These are phyloP conservation scores for Petrocephalus zakoni DNA, from an alignment of 2,113 vertebrate genomes.

Conservation along the genomic window DNA sequence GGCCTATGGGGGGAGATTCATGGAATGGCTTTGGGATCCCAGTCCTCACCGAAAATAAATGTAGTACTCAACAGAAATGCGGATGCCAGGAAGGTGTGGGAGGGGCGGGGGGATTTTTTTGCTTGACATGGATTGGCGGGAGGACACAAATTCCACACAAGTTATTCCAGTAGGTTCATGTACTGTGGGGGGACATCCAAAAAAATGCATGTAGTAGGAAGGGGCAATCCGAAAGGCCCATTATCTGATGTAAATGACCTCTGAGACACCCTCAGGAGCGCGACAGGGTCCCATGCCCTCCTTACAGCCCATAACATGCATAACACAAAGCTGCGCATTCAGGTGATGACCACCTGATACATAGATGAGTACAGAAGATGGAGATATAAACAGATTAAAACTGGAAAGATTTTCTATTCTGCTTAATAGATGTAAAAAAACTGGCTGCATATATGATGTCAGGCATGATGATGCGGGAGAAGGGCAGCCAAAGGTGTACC, in stretches of 20 bases:
- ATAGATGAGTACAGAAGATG: neutral
- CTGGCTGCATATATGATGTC: no score
- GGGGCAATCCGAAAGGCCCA: neutral
- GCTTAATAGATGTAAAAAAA: neutral
- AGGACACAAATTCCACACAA: neutral
- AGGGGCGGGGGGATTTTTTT: neutral
- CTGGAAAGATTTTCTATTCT: neutral
- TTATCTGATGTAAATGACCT: neutral
- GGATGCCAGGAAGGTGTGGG: neutral
- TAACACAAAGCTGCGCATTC: neutral
- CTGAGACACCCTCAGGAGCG: neutral
- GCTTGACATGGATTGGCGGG: neutral
- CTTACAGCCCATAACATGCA: neutral
- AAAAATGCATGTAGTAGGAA: neutral
- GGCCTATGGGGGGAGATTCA: neutral
- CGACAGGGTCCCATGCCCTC: neutral
- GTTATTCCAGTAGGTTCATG: neutral
- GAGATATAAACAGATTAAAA: neutral
- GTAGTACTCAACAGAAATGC: neutral
- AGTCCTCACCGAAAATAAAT: neutral
- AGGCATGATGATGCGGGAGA: no score
- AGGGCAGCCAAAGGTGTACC: neutral
- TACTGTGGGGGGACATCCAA: neutral
- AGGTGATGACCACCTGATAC: neutral
- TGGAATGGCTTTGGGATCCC: neutral